Conservation (phyloP, 2,113 vertebrate species). For the Baryphthengus martii region DNA sequence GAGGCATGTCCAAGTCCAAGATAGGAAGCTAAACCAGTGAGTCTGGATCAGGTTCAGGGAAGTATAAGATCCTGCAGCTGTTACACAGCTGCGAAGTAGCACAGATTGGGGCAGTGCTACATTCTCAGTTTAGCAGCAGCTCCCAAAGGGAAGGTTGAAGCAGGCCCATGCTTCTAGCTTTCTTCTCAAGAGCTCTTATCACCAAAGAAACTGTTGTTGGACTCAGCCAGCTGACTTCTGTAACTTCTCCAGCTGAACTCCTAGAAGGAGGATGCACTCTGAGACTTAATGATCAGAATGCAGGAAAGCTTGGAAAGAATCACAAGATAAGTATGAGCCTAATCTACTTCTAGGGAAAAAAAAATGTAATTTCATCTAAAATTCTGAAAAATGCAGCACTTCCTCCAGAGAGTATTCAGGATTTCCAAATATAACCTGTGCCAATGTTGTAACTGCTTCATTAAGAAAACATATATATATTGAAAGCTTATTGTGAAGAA, state of each 20-base stretch:
- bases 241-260: neutral
- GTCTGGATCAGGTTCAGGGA: rapidly evolving
- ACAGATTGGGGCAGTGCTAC: neutral
- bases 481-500: neutral
- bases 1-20: neutral
- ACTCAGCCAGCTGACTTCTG: neutral
- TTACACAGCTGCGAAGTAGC: rapidly evolving
- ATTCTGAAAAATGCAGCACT: neutral
- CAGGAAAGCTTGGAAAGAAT: neutral
- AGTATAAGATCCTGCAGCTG: neutral
- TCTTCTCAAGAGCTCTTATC: neutral
- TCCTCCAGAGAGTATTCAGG: neutral
- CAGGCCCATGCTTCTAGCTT: neutral
- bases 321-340: neutral
- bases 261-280: rapidly evolving
- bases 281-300: neutral
- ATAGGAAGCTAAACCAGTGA: neutral
- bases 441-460: neutral
- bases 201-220: neutral
- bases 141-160: neutral
- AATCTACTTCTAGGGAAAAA: neutral
- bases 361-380: neutral
- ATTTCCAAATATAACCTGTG: neutral
- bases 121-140: neutral
- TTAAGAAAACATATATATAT: neutral